Base-by-base conservation (phyloP, 2,797 vertebrate genomes). In the Anguilla obscura region DNA sequence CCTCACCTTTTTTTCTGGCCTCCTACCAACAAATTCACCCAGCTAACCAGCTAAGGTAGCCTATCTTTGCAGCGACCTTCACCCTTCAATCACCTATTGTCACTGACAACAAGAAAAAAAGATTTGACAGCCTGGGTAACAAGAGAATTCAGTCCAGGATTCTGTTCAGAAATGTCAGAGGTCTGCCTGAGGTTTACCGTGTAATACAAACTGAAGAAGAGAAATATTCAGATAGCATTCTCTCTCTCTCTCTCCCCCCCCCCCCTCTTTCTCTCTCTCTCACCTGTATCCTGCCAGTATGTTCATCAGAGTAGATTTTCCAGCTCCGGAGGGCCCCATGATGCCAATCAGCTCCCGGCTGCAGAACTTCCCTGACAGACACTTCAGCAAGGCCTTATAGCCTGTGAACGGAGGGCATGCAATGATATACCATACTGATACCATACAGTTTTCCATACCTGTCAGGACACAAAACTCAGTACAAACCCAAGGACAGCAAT, bases 221-320 rank as follows among this genome's bases (percentile, higher is more conserved):
- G 66, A 80, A 30, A 16, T 3, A 80, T 5, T 48, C 18, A 80
- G 30, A 80, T 48, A 45, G 16, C 10, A 3, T 21, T 45, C 30
- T 80, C 30, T 80, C 9, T 45, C 74, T 79, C 74, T 36, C 66
- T 27, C 24, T 30, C 24, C 30, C 50, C 9, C 0, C 58, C 30
- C 24, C 36, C 1, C 27, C 8, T 30, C 63, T 50, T 16, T n/a
- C 14, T 3, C 27, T 40, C 36, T 71, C 40, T 91, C 96, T 96
- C 92, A 99, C 99, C 98, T 98, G 96, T 99, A 99, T 50, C 99
- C 99, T 21, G 99, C 98, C 92, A 99, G 95, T 92, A 99, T 98
- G 94, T 99, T 99, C 99, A 99, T 99, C 48, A 99, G 95, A 0
- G 99, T 99, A 90, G 99, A 99, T 91, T 99, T 99, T 69, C 99